Evolutionary conservation across 1,140 invertebrate species (phyloP), one percentile per base, ranked within the genome.

Genomic region (Halotydeus destructor): DNA sequence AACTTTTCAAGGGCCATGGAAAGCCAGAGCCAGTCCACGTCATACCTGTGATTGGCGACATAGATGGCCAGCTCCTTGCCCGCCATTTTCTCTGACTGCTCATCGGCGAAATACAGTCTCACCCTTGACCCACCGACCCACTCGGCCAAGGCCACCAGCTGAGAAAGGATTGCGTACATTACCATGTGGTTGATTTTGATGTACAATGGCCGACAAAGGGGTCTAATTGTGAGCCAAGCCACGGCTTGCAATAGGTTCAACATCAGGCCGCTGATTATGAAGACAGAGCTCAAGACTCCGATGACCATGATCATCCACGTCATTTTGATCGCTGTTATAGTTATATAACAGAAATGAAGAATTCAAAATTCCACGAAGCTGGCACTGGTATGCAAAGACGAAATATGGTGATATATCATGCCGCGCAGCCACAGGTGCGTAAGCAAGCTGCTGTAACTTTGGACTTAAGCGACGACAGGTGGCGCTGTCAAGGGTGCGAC

Each of bases 1-100:
- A 76, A 61, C 50, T 76, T 69, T 47, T 88, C 81, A 55, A 73
- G 76, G 46, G 82, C 70, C 50, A 84, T 70, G 80, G 81, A 88
- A 30, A 81, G 80, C 52, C 80, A 71, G 0, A 91, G 60, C 83
- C 88, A 96, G 58, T 96, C 89, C 41, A 89, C 74, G 65, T 96
- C 88, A 62, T 85, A 94, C 38, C 72, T 74, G 56, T 96, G 88
- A 60, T 96, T 94, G 79, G 94, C 86, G 23, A 94, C 64, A 24
- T 85, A 68, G 52, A 84, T 72, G 12, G 72, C 76, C 64, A 93
- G 83, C 56, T 93, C 84, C 47, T 78, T 77, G 9, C 81, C 83
- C 60, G 75, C 76, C 59, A 71, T 74, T 57, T 77, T 74, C 3
- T 76, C 65, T 55, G 73, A 74, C 49, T 84, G 75, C 43, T 78